Percentiles rank a stretch among this genome's conserved stretches.
phyloP scores from a whole-genome alignment of 1,140 invertebrate genomes.

The Hyles euphorbiae region DNA sequence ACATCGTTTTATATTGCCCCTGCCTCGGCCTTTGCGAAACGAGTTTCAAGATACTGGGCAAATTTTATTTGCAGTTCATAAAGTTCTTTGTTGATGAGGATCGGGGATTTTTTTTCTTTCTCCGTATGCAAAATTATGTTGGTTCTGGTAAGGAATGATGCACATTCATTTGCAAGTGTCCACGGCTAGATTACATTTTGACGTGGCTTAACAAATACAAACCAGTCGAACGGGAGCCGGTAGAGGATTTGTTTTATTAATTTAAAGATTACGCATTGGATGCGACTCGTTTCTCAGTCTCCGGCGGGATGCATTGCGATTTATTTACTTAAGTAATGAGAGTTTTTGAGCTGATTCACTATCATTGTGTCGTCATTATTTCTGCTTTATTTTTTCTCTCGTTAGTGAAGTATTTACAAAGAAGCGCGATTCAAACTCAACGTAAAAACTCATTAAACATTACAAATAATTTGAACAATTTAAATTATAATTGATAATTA shows the following conservation, averaged over 20 bases:
- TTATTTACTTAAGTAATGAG: no score
- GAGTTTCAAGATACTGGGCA: constrained; percentile 11
- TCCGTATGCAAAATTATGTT: constrained; percentile 8
- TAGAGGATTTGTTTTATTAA: constrained; percentile 31
- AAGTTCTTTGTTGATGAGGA: constrained; percentile 9
- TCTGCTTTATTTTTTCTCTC: no score
- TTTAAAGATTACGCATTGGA: constrained; percentile 26
- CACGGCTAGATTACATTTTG: constrained; percentile 34
- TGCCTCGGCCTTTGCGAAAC: constrained; percentile 23
- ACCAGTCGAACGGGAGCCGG: constrained; percentile 23
- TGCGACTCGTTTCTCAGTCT: constrained; percentile 1
- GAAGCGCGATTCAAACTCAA: no score
- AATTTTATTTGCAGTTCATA: constrained; percentile 15
- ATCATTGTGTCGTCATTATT: no score
- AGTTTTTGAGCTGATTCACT: no score
- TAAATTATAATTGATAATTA: no score
- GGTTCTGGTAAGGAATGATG: constrained; percentile 24
- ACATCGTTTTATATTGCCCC: constrained; percentile 38
- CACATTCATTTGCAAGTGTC: constrained; percentile 43
- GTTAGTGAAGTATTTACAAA: no score
- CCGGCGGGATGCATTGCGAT: no score
- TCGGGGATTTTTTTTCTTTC: constrained; percentile 12
- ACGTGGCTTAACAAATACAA: constrained; percentile 37
- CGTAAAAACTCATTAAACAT: no score
- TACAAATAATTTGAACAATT: no score